Base-by-base conservation (phyloP, 2,888 invertebrate species). In the Leptopilina syphax region DNA sequence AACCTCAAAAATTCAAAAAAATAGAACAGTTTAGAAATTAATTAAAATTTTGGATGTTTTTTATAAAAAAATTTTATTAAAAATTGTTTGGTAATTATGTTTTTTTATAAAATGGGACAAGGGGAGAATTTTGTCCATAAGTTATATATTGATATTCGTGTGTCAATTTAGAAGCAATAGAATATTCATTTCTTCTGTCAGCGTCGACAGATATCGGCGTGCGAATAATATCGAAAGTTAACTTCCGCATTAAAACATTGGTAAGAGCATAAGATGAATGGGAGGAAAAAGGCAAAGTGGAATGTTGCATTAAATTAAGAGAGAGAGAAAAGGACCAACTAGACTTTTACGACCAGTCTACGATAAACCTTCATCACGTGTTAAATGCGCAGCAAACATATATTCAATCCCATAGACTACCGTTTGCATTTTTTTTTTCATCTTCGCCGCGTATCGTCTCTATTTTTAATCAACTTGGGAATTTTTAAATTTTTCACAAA, bases 331-430 rank as follows among this genome's bases (percentile, higher is more conserved):
- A 70, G 50, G 70, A 27, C 70, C 68, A 70, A 24, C 24, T 50
- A 54, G 50, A 27, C 50, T 70, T 70, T 70, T 54, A 70, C 54
- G 27, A 70, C 13, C 12, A 18, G 54, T 12, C 54, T 50, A 54
- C 54, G 70, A 70, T 70, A 70, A 70, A 70, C 70, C 54, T 70
- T 70, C 54, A 70, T 70, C 50, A 70, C 70, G 54, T 70, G 50
- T 70, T 70, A 70, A 70, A 50, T 70, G 70, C 12, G 8, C 12
- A 13, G 54, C 24, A 8, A 5, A 27, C 70, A 27, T 27, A 47
- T 47, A 50, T 70, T 70, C 70, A 13, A 47, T 54, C 70, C 54
- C 12, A 50, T 54, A 50, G 68, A 68, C 34, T 34, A 34, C 34
- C 34, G 34, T 34, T 34, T 34, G 3, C 34, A 34, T 34, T 34